Evolutionary conservation across 2,888 invertebrate species (phyloP).

Genomic region (Celastrina argiolus): DNA sequence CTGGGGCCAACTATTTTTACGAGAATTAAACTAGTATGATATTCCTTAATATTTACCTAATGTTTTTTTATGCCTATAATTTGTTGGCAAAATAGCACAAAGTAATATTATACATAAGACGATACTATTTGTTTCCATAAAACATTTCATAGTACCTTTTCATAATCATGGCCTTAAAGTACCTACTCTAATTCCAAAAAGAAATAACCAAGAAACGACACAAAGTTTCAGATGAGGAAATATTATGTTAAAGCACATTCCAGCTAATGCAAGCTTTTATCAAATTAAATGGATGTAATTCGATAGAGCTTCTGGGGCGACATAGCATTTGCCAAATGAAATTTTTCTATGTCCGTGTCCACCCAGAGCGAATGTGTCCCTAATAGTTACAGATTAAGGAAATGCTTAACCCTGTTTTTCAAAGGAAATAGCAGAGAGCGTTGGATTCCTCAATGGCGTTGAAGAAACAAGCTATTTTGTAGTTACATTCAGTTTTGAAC

Average conservation of each 20-base stretch:
- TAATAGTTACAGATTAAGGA: constrained; percentile 11
- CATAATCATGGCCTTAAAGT: not conserved
- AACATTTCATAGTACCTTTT: not conserved
- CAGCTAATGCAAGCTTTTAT: constrained; percentile 37
- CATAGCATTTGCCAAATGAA: constrained; percentile 15
- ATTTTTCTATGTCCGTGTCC: constrained; percentile 13
- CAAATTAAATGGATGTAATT: constrained; percentile 36
- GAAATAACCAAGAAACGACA: not conserved
- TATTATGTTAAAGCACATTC: constrained; percentile 9
- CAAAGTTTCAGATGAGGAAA: not conserved
- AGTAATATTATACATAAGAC: no score
- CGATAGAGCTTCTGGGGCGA: constrained; percentile 26
- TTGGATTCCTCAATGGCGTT: not conserved
- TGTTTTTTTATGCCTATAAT: no score
- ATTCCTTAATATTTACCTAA: no score
- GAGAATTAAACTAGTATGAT: no score
- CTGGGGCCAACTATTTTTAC: no score
- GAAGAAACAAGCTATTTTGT: not conserved
- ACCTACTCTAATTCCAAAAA: not conserved
- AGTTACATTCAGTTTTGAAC: not conserved
- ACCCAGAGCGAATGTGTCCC: not conserved
- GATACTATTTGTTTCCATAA: no score
- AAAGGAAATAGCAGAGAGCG: not conserved
- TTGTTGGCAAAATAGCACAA: no score
- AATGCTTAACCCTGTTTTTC: constrained; percentile 1